Evolutionary conservation across 37 sponge, comb jelly and placozoan genomes (phyloP), one percentile per base, ranked within the genome.

Genomic region (Bolinopsis microptera): DNA sequence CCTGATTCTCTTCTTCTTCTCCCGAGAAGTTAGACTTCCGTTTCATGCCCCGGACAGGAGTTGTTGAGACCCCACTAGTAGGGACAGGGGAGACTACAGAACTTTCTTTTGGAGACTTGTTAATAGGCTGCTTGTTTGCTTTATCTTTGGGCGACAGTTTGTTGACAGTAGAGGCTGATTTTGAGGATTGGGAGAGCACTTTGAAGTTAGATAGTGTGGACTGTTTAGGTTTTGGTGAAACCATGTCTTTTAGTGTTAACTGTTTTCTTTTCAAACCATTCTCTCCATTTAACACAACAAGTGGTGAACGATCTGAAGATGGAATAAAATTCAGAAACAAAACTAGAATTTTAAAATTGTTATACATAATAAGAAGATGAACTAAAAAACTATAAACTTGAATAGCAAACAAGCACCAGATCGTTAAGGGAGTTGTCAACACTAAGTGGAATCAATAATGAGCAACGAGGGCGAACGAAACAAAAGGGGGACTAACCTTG

Each of bases 251-350:
- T 21, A 86, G 61, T 1, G 41, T 86, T 86, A 86, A 27, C 48
- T 86, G 90, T 16, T 34, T 28, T 9, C 22, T 37, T 39, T 86
- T 86, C 0, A 36, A 16, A 16, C 21, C 32, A 33, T 32, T 16
- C 26, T 86, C 90, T 16, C 90, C 90, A 27, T 86, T 86, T 13
- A 86, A 8, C 26, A 41, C 61, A 3, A 86, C 90, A 9, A 86
- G 90, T 24, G 90, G 90, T 23, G 90, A 86, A 0, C 90, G 90
- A 23, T 86, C 90, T 86, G 90, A 86, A 80, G 38, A 48, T 13
- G 61, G 61, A 48, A 48, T 48, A 13, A 18, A 13, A 48, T 48
- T 48, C 61, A 18, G 61, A 48, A 5, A 48, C 5, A 48, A 48
- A 48, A 48, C 61, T 48, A 48, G 61, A 13, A 13, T 48, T 48